Conservation (phyloP, 2,888 invertebrate species). For the Mythimna ferrago region DNA sequence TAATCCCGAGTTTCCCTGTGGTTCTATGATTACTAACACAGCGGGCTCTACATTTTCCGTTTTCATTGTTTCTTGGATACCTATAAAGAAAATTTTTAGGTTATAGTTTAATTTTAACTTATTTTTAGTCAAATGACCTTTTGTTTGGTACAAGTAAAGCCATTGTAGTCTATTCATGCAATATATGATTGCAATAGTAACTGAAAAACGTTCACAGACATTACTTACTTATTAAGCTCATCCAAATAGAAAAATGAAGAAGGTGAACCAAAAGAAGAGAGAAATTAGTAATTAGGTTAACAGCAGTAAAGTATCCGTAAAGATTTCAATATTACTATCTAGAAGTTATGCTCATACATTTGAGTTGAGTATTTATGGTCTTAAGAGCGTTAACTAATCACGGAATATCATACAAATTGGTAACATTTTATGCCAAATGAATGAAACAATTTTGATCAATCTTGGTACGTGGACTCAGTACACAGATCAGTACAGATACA, state of each 20-base stretch:
- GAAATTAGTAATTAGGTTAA: not conserved
- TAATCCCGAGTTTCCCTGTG: not conserved
- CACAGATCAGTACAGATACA: too few relatives aligned
- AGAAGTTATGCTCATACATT: not conserved
- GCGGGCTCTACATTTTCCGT: constrained; percentile 31
- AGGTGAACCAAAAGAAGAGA: not conserved
- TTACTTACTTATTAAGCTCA: not conserved
- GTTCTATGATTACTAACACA: constrained; percentile 46
- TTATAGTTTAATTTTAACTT: constrained; percentile 28
- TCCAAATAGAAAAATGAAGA: not conserved
- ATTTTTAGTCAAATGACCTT: not conserved
- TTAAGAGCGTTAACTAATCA: not conserved
- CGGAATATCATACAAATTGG: too few relatives aligned
- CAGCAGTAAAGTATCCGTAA: not conserved
- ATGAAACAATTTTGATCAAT: too few relatives aligned
- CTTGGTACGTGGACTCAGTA: too few relatives aligned
- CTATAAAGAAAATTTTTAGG: constrained; percentile 62
- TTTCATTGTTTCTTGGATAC: constrained; percentile 49
- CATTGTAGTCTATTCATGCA: not conserved
- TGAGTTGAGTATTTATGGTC: not conserved
- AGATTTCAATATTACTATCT: not conserved
- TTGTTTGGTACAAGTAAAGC: not conserved
- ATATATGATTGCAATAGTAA: not conserved
- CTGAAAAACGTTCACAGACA: not conserved
- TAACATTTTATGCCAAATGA: too few relatives aligned